Evolutionary conservation across 2,888 invertebrate species (phyloP), one percentile per base, ranked within the genome.

Genomic region (Sinohyriopsis cumingii): DNA sequence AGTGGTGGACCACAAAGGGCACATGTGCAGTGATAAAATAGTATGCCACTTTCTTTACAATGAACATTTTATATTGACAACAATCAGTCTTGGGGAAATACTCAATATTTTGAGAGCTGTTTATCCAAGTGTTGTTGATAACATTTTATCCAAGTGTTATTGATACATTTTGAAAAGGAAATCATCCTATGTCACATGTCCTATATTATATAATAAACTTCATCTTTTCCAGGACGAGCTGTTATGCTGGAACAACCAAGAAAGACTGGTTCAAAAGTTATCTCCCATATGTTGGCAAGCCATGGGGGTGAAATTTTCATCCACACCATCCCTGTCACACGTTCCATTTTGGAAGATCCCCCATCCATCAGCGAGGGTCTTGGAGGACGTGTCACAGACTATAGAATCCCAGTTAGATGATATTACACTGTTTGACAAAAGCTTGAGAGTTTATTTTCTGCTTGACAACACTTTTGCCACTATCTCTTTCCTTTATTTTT

Each of bases 261-360:
- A 24, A 96, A 95, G 91, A 86, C 89, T 20, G 89, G 88, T 4
- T 77, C 95, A 3, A 95, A 97, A 88, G 94, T 96, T 0, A 95
- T 96, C 45, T 97, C 97, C 1, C 98, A 98, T 90, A 93, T 98
- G 87, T 89, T 99, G 65, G 95, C 97, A 0, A 95, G 97, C 18
- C 97, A 98, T 83, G 97, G 97, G 0, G 97, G 97, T 0, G 98
- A 98, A 91, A 95, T 99, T 81, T 98, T 96, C 91, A 95, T 99
- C 77, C 98, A 98, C 78, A 95, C 96, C 0, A 91, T 98, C 59
- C 95, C 95, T 45, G 96, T 96, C 0, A 93, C 94, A 4, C 84
- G 97, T 56, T 95, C 95, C 59, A 94, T 96, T 5, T 92, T 97
- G 67, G 98, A 98, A 89, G 98, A 98, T 89, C 96, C 97, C 0